A percentile compares a stretch with the other conserved stretches of the same genome.
Conservation (phyloP, 1,140 invertebrate genomes). For the Reticulitermes speratus region DNA sequence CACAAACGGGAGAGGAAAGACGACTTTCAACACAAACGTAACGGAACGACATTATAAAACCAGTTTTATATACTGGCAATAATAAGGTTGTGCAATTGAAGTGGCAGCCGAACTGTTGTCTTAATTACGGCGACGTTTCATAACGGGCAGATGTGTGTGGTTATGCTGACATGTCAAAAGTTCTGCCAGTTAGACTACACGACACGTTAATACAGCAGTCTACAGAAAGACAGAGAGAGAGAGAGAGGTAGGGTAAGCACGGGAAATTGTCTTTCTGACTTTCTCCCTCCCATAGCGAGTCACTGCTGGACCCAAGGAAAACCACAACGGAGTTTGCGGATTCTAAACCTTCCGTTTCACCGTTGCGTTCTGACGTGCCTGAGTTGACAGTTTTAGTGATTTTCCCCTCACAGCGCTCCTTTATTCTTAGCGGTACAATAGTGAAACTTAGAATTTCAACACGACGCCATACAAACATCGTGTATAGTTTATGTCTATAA, state of each 20-base stretch:
- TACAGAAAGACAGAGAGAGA: background rate
- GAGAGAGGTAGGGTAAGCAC: background rate
- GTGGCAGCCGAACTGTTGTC: background rate
- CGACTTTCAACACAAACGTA: no score
- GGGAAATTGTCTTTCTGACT: constrained; percentile 15
- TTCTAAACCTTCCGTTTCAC: background rate
- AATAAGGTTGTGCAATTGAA: background rate
- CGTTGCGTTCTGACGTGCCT: background rate
- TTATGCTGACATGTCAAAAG: constrained; percentile 8
- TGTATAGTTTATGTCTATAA: no score
- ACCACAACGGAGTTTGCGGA: background rate
- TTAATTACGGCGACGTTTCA: background rate
- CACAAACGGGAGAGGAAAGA: no score
- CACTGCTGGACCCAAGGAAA: background rate
- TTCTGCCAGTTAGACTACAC: background rate
- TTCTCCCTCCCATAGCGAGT: background rate
- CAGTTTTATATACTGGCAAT: background rate
- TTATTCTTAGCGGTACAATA: background rate
- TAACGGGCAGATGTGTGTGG: background rate
- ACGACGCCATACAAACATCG: no score
- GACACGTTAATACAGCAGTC: constrained; percentile 18
- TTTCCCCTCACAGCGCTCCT: background rate
- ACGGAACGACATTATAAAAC: background rate
- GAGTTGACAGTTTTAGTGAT: constrained; percentile 6
- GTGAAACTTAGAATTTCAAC: constrained; percentile 2